A percentile compares a stretch with the other conserved stretches of the same genome.
These are phyloP conservation scores for Pristis pectinata DNA, from an alignment of 2,797 vertebrate species.

Conservation along the genomic window DNA sequence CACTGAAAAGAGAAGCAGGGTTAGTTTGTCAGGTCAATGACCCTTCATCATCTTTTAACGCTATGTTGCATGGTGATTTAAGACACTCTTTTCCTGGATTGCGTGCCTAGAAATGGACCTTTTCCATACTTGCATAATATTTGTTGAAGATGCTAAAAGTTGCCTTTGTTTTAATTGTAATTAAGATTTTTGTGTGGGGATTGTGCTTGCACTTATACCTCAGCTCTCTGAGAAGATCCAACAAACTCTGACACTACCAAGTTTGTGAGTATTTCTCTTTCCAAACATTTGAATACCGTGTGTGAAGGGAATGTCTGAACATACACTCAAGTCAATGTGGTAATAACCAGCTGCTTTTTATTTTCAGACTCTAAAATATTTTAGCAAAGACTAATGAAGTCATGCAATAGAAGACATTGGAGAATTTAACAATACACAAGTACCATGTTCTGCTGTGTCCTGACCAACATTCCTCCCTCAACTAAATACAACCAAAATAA, in stretches of 20 bases:
- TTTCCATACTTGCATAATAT: not conserved
- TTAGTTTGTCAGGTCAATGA: too few species aligned
- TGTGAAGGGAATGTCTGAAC: not conserved
- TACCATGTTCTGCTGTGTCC: not conserved
- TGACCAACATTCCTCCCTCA: not conserved
- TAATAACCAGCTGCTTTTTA: not conserved
- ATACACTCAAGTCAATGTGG: not conserved
- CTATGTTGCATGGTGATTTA: not conserved
- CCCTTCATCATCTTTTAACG: not conserved
- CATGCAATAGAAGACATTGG: not conserved
- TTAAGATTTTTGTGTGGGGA: not conserved
- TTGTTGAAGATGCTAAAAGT: not conserved
- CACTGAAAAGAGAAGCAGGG: too few species aligned
- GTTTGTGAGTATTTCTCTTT: not conserved
- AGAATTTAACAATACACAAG: not conserved
- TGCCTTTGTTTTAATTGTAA: not conserved
- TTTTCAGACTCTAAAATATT: not conserved
- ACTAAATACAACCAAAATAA: not conserved
- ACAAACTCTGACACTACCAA: not conserved
- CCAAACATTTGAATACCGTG: not conserved
- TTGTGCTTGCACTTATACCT: not conserved
- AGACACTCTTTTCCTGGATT: not conserved
- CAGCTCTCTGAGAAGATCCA: not conserved
- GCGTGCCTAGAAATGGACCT: not conserved
- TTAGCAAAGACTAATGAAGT: not conserved